A percentile compares a stretch with the other conserved stretches of the same genome.
phyloP scores from a whole-genome alignment of 2,797 vertebrate species.

The Dromococcyx pavoninus region DNA sequence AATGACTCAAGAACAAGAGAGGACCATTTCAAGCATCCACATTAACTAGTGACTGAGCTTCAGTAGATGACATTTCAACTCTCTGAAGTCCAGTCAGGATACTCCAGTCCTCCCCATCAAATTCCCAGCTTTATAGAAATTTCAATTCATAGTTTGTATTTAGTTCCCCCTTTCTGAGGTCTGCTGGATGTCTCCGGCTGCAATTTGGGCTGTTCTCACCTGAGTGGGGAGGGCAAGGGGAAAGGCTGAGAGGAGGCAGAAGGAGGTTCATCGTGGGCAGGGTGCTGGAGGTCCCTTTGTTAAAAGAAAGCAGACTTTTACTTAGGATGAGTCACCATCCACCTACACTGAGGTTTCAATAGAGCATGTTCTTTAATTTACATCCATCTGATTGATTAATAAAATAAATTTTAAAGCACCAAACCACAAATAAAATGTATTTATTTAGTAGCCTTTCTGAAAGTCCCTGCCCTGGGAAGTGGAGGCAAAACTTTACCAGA shows the following conservation, averaged over 20 bases:
- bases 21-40: background rate
- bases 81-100: background rate
- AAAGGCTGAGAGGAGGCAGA: background rate
- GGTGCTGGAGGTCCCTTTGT: background rate
- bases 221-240: rapidly evolving
- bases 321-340: background rate
- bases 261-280: background rate
- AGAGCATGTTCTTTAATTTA: background rate
- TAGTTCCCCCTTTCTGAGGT: background rate
- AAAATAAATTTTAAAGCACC: background rate
- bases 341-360: background rate
- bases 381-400: background rate
- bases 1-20: background rate
- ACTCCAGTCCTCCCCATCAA: background rate
- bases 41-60: background rate
- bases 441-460: background rate
- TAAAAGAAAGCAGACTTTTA: background rate
- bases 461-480: background rate
- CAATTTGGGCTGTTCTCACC: background rate
- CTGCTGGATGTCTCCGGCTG: background rate
- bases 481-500: background rate
- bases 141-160: background rate
- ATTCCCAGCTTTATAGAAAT: background rate
- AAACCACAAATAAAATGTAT: background rate
- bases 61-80: background rate